Evolutionary conservation across 2,797 vertebrate genomes (phyloP).

Genomic region (Sebastiscus tertius): DNA sequence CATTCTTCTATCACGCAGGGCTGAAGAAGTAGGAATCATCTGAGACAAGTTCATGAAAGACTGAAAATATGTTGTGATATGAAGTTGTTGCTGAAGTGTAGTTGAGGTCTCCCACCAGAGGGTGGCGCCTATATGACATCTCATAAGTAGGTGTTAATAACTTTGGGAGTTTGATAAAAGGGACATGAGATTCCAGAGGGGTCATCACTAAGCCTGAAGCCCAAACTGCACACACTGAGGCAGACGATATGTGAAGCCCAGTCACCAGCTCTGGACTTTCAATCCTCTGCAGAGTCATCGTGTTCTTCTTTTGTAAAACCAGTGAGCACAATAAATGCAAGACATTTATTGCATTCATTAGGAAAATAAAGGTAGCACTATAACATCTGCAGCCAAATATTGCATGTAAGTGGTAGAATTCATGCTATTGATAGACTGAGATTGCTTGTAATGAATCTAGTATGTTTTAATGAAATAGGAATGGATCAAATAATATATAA

Average conservation of each 20-base stretch:
- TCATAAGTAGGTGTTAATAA: slow-evolving; percentile 50
- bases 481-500: no score
- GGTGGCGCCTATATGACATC: slow-evolving; percentile 79
- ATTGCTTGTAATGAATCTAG: neutral
- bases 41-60: neutral
- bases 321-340: neutral
- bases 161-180: slow-evolving; percentile 39
- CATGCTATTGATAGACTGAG: neutral
- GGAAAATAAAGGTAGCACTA: neutral
- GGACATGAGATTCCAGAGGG: slow-evolving; percentile 23
- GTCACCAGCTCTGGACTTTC: neutral
- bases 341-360: neutral
- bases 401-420: neutral
- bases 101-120: slow-evolving; percentile 64
- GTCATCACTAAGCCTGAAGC: slow-evolving; percentile 29
- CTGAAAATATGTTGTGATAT: slow-evolving; percentile 1
- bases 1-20: slow-evolving; percentile 13
- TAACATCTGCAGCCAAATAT: neutral
- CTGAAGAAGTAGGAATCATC: neutral
- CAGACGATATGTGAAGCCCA: slow-evolving; percentile 28
- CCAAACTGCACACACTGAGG: neutral
- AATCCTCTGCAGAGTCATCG: neutral
- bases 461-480: no score
- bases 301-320: neutral
- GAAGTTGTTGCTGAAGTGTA: slow-evolving; percentile 25